Conservation (phyloP, 2,797 vertebrate genomes). For the Diplodus sargus region DNA sequence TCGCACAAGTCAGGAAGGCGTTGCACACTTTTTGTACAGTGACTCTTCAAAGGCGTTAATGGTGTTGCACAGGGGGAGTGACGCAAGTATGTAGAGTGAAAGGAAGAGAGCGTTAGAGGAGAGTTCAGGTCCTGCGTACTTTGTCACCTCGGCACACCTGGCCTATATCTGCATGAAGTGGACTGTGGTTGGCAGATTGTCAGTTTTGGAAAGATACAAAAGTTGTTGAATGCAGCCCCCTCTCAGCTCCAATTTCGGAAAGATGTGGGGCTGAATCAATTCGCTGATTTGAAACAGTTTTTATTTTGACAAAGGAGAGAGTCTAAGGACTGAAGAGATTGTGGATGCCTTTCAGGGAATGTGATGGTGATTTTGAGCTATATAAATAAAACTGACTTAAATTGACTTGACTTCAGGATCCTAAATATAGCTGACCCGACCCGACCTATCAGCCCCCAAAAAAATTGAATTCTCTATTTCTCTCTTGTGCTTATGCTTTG, state of each 20-base stretch:
- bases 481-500: no score
- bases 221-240: neutral
- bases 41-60: slow-evolving; percentile 25
- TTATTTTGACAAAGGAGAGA: no score
- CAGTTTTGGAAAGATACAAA: neutral
- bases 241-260: neutral
- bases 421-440: no score
- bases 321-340: no score
- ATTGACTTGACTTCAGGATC: no score
- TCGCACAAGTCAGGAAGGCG: slow-evolving; percentile 1
- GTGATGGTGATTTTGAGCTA: no score
- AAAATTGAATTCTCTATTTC: no score
- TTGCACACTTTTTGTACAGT: neutral
- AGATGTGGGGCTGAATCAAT: neutral
- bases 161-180: neutral
- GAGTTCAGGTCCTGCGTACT: neutral
- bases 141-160: neutral
- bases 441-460: no score
- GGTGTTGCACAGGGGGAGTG: neutral
- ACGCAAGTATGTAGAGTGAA: neutral
- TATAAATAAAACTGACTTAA: no score
- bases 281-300: no score
- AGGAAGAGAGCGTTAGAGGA: neutral
- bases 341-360: no score
- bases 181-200: neutral